Evolutionary conservation across 1,140 invertebrate species (phyloP).

Genomic region (Zeugodacus cucurbitae): DNA sequence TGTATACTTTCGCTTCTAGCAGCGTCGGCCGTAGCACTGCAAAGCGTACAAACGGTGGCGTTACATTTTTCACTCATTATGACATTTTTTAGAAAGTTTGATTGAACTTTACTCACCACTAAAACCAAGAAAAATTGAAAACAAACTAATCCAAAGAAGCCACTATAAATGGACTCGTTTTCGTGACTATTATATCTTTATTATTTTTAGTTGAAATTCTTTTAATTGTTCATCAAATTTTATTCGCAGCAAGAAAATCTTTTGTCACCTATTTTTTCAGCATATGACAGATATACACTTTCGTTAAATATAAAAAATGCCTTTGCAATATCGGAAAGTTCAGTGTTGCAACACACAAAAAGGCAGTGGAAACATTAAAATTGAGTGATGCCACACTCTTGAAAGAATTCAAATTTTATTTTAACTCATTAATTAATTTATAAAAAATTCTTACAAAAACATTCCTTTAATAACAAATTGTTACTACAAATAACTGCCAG

Average conservation of each 20-base stretch:
- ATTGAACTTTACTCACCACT: conserved; percentile 38
- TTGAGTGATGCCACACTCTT: background rate
- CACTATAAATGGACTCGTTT: background rate
- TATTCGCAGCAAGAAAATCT: background rate
- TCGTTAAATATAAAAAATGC: background rate
- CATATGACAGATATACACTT: conserved; percentile 35
- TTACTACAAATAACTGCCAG: too few species aligned
- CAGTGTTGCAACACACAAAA: background rate
- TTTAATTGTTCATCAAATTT: background rate
- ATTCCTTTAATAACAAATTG: too few species aligned
- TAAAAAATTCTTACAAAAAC: too few species aligned
- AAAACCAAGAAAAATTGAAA: conserved; percentile 39
- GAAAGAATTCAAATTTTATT: too few species aligned
- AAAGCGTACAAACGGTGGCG: background rate
- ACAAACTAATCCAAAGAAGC: conserved; percentile 11
- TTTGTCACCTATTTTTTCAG: conserved; percentile 18
- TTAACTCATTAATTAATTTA: too few species aligned
- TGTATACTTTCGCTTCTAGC: background rate
- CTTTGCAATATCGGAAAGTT: background rate
- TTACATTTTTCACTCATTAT: conserved; percentile 7
- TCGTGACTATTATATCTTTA: conserved; percentile 1
- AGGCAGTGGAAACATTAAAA: too few species aligned
- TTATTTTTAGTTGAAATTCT: background rate
- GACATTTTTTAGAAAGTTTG: conserved; percentile 8
- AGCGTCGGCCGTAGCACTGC: background rate